Base-by-base conservation (phyloP, 2,797 vertebrate species). In the Acanthurus tractus region DNA sequence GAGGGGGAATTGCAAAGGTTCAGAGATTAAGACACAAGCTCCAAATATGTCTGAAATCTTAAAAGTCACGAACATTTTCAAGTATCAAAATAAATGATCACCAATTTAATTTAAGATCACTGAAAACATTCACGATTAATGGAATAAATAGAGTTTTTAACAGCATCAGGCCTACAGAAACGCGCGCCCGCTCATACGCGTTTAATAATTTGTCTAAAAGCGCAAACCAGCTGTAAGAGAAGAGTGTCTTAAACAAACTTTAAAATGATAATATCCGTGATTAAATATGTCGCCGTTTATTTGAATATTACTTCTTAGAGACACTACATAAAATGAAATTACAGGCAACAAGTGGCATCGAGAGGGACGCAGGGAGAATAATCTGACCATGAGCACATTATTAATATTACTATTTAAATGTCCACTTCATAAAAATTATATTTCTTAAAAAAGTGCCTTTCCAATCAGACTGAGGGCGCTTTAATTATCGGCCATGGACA, bases 301-400 rank as follows among this genome's bases (percentile, higher is more conserved):
- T 42, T 3, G 8, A 2, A 18, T 49, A 11, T 22, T 6, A 8
- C 12, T 73, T 12, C 3, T 63, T 63, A 1, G 48, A 74, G 20
- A 18, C 48, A 3, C 23, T 46, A 9, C 34, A 70, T 3, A 7
- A 59, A 69, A 54, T 76, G 1, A 54, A 75, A 74, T 73, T 49
- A 17, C 17, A 78, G 65, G 84, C 90, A 92, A 89, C 91, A 90
- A 88, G 88, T 91, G 84, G 66, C 72, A 86, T 17, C 55, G 54
- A 61, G 53, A 57, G 48, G 40, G 49, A 44, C 22, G 54, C 52
- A n/a, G n/a, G 42, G 58, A 42, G n/a, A 59, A 44, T 46, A 64
- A 29, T 71, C 23, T 0, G 22, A 50, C 44, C 25, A 34, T n/a
- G 6, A 11, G 12, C 20, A 2, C 22, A 12, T 40, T 40, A 40